Conservation (phyloP, 2,113 vertebrate species). For the Leptodactylus fuscus region DNA sequence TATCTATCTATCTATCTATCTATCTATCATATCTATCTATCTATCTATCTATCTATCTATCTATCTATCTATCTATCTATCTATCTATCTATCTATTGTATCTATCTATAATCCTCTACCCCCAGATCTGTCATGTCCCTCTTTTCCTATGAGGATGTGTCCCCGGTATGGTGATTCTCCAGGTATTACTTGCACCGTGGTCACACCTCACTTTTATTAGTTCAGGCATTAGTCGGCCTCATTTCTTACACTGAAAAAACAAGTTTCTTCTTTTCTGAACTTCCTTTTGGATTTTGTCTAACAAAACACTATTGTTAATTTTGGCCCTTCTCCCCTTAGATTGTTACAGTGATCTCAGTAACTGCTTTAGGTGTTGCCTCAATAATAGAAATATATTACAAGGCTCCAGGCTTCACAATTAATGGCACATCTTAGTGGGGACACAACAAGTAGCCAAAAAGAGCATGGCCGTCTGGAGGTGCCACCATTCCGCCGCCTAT, state of each 20-base stretch:
- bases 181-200: slow-evolving; percentile 33
- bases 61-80: no score
- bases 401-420: no score
- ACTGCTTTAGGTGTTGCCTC: neutral
- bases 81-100: no score
- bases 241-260: slow-evolving; percentile 45
- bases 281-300: slow-evolving; percentile 44
- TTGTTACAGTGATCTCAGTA: neutral
- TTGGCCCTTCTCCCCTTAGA: neutral
- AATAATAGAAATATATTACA: neutral
- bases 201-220: slow-evolving; percentile 37
- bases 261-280: slow-evolving; percentile 38
- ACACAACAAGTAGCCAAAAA: no score
- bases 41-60: no score
- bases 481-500: no score
- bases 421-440: no score
- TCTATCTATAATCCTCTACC: neutral
- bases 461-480: no score
- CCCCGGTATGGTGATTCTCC: neutral
- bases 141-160: slow-evolving; percentile 44
- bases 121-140: neutral
- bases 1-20: no score
- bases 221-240: slow-evolving; percentile 30
- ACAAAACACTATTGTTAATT: slow-evolving; percentile 51
- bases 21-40: no score